These are phyloP conservation scores for Mus minutoides DNA, from an alignment of 2,797 vertebrate genomes.

Conservation along the genomic window DNA sequence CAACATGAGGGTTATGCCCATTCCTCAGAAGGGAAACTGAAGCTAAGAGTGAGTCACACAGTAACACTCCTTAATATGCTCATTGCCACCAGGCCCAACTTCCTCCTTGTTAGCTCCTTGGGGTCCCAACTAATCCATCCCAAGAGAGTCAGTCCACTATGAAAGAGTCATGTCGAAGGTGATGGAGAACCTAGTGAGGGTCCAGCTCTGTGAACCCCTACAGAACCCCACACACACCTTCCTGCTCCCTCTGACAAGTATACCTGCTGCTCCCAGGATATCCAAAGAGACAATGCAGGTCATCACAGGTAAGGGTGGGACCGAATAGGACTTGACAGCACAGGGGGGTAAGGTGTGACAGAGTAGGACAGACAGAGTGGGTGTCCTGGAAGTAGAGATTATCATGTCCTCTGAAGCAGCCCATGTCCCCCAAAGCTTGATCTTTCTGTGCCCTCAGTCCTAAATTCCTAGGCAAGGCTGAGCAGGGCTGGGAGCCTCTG, in stretches of 20 bases:
- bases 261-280: not conserved
- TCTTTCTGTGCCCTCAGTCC: not conserved
- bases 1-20: not conserved
- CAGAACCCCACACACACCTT: not conserved
- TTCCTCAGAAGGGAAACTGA: not conserved
- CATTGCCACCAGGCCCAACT: not conserved
- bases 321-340: not conserved
- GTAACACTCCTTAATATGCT: rapidly evolving
- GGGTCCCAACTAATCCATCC: too few relatives aligned
- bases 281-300: not conserved
- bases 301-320: not conserved
- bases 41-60: not conserved
- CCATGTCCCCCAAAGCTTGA: not conserved
- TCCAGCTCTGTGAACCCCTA: not conserved
- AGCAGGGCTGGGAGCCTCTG: not conserved
- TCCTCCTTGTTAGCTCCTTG: not conserved
- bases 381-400: too few relatives aligned
- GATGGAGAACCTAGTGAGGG: too few relatives aligned
- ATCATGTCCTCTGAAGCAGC: not conserved
- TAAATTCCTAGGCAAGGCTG: too few relatives aligned
- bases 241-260: not conserved
- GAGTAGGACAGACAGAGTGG: not conserved
- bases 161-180: not conserved
- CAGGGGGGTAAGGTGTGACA: not conserved
- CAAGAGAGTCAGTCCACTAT: too few relatives aligned